Base-by-base conservation (phyloP, 1,140 invertebrate genomes). In the Drosophila ficusphila region DNA sequence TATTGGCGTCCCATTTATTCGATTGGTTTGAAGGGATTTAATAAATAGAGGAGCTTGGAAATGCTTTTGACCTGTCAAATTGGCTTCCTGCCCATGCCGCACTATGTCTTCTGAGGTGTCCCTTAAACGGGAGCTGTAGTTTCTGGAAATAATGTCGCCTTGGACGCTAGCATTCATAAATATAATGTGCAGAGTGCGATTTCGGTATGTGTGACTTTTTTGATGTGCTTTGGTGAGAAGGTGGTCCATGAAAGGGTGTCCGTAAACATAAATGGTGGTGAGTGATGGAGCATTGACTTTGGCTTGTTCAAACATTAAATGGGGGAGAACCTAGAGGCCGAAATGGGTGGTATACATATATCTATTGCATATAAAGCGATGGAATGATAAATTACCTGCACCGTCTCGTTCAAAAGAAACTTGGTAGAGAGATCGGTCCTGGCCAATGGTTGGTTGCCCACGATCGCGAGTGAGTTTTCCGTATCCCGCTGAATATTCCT, bases 111-210 rank as follows among this genome's bases (percentile, higher is more conserved):
- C 14, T 0, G 73, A 33, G 2, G 89, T 21, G 3, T 83, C 31
- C 0, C 64, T 41, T 33, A 90, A 41, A 0, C 62, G 75, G 1
- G 89, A 77, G 16, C 56, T 74, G 23, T 68, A 76, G 12, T 83
- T 57, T 5, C 49, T 19, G 18, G 75, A 88, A 2, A 65, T 11
- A 0, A 90, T n/a, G 42, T 88, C 25, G 0, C 85, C 85, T 31
- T 72, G 41, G 3, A 89, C 25, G 0, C 39, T 56, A 6, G 62
- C 81, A 38, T 76, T 72, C 78, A 89, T 76, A 47, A 90, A 88
- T 12, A 90, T 77, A 0, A 90, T 39, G 11, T 79, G 57, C 0
- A 86, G 12, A 0, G 70, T 60, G 31, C 29, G 47, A 21, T 44
- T 70, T 1, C 16, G 34, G 3, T 29, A 5, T 0, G 2, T 3